Percentiles rank a stretch among this genome's conserved stretches.
Evolutionary conservation across 2,113 vertebrate species (phyloP).

Genomic region (Thymallus thymallus): DNA sequence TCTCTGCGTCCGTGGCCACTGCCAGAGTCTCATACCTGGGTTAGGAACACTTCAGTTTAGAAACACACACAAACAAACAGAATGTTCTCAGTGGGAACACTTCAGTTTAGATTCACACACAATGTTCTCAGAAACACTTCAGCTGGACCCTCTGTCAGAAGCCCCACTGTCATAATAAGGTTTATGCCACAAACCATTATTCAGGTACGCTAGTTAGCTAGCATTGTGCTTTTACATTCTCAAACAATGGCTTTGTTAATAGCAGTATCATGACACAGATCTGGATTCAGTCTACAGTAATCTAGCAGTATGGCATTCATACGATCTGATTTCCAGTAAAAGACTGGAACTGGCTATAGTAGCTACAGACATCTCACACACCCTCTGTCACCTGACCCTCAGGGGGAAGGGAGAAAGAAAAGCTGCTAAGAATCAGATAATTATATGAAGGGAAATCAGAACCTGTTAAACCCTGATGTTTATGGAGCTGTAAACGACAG

Average conservation of each 20-base stretch:
- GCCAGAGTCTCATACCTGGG: slow-evolving; percentile 92
- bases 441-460: neutral
- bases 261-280: slow-evolving; percentile 32
- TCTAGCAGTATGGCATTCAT: slow-evolving; percentile 40
- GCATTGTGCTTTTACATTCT: neutral
- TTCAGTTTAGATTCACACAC: neutral
- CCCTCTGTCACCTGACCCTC: slow-evolving; percentile 8
- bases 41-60: slow-evolving; percentile 8
- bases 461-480: neutral
- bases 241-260: too few species aligned
- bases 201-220: neutral
- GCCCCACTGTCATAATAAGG: too few species aligned
- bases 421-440: neutral
- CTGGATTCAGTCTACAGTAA: slow-evolving; percentile 54
- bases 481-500: neutral
- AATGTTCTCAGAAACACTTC: too few species aligned
- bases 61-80: neutral
- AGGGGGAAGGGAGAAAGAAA: neutral
- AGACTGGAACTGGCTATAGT: slow-evolving; percentile 50
- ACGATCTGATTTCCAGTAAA: too few species aligned
- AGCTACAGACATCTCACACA: neutral
- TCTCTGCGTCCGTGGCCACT: slow-evolving; percentile 92
- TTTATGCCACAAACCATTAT: too few species aligned
- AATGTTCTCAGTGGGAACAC: too few species aligned
- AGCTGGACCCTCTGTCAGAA: too few species aligned